A percentile compares a stretch with the other conserved stretches of the same genome.
These are phyloP conservation scores for Leucania comma DNA, from an alignment of 2,888 invertebrate genomes.

Conservation along the genomic window DNA sequence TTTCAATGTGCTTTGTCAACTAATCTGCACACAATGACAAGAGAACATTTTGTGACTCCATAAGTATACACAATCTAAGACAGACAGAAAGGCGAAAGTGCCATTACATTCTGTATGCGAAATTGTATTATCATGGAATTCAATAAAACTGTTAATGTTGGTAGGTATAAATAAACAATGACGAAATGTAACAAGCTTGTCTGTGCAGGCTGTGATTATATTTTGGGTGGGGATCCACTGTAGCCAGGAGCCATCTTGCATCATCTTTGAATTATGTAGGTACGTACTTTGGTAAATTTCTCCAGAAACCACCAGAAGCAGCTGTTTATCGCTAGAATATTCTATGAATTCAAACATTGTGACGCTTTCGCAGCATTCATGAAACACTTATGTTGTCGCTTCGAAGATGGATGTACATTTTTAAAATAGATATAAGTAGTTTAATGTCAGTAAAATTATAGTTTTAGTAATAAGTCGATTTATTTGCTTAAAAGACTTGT, in stretches of 20 bases:
- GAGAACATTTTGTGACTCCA: constrained; percentile 71
- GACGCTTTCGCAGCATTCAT: constrained; percentile 16
- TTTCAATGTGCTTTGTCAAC: constrained; percentile 59
- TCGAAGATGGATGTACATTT: too few relatives aligned
- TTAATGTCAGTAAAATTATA: too few relatives aligned
- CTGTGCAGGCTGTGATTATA: neutral
- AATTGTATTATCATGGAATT: constrained; percentile 81
- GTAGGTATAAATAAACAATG: constrained; percentile 1
- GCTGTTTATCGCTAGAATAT: neutral
- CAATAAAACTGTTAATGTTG: constrained; percentile 42
- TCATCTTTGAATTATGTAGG: neutral
- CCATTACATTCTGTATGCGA: constrained; percentile 81
- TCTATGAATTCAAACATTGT: neutral
- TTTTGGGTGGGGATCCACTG: neutral
- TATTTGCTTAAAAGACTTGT: too few relatives aligned
- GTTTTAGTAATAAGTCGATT: too few relatives aligned
- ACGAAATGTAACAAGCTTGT: constrained; percentile 12
- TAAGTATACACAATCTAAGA: constrained; percentile 70
- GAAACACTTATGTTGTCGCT: too few relatives aligned
- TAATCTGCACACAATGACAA: constrained; percentile 84
- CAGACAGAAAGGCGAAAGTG: constrained; percentile 81
- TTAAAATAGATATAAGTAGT: too few relatives aligned
- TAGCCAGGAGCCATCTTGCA: neutral
- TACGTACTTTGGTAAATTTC: neutral
- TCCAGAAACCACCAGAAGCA: neutral